phyloP scores from a whole-genome alignment of 1,140 invertebrate species.

The Hyles vespertilio region DNA sequence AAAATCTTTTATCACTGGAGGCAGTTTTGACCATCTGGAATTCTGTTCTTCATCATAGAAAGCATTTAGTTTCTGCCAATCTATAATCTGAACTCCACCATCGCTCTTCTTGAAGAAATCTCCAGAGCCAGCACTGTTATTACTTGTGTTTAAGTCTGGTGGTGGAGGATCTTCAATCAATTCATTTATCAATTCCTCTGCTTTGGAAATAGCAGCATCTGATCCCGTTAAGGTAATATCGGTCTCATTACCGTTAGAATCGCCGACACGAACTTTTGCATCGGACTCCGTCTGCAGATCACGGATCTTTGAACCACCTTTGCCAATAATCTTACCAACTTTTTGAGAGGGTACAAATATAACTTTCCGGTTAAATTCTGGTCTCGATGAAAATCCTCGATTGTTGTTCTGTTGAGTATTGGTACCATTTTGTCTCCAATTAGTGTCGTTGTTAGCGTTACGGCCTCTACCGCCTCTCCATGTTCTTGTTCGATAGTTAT shows the following conservation, averaged over 20 bases:
- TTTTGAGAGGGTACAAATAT: constrained; percentile 52
- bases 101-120: constrained; percentile 50
- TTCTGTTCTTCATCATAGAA: constrained; percentile 74
- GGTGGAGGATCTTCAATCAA: constrained; percentile 40
- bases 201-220: constrained; percentile 71
- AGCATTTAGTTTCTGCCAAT: constrained; percentile 59
- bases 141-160: constrained; percentile 6
- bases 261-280: constrained; percentile 58
- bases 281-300: constrained; percentile 78
- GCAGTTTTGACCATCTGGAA: constrained; percentile 79
- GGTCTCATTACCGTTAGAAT: constrained; percentile 57
- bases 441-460: constrained; percentile 31
- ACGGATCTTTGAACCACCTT: constrained; percentile 84
- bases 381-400: constrained; percentile 18
- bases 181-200: constrained; percentile 76
- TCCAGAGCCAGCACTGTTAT: constrained; percentile 46
- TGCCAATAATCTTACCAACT: constrained; percentile 76
- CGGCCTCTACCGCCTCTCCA: constrained; percentile 25
- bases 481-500: constrained; percentile 27
- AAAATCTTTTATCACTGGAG: constrained; percentile 87
- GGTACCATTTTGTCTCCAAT: constrained; percentile 38
- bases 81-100: constrained; percentile 49
- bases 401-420: not conserved
- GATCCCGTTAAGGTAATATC: constrained; percentile 75
- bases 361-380: constrained; percentile 43